A percentile compares a stretch with the other conserved stretches of the same genome.
These are phyloP conservation scores for Balaenoptera acutorostrata DNA, from an alignment of 2,113 vertebrate genomes.

Conservation along the genomic window DNA sequence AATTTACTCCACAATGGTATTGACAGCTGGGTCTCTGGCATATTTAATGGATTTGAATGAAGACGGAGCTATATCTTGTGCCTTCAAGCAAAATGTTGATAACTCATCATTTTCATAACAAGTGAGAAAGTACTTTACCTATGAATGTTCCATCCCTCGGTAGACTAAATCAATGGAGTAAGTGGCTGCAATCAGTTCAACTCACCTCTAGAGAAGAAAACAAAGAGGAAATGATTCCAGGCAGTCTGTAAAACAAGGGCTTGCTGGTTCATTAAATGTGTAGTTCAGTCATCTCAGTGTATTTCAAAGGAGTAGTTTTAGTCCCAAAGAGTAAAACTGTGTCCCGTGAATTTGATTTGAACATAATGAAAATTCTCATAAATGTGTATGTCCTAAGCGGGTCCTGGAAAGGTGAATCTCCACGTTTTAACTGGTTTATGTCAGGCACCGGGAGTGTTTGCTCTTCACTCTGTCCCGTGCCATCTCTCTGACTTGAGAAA, in stretches of 20 bases:
- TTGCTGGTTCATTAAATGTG: conserved; percentile 25
- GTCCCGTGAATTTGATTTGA: conserved; percentile 62
- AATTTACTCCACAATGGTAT: conserved; percentile 83
- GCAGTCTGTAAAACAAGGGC: conserved; percentile 58
- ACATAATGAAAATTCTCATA: conserved; percentile 79
- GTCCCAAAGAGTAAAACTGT: conserved; percentile 52
- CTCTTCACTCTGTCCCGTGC: accelerated
- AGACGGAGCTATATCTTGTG: conserved; percentile 76
- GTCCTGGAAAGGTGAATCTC: conserved; percentile 9
- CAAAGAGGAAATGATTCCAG: conserved; percentile 41
- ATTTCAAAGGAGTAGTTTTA: conserved; percentile 40
- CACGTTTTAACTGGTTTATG: background rate
- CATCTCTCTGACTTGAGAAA: background rate
- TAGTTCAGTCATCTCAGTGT: conserved; percentile 25
- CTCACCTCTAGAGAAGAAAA: conserved; percentile 38
- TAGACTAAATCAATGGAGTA: conserved; percentile 58
- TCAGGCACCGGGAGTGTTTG: accelerated
- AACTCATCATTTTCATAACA: conserved; percentile 84
- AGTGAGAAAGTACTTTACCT: conserved; percentile 74
- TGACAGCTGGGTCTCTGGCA: conserved; percentile 87
- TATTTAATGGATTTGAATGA: conserved; percentile 84
- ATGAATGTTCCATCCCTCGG: conserved; percentile 31
- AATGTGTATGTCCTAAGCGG: conserved; percentile 71
- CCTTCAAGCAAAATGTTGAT: conserved; percentile 84
- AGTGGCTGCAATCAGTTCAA: conserved; percentile 34